Percentiles rank a stretch among this genome's conserved stretches.
Evolutionary conservation across 2,888 invertebrate species (phyloP).

Genomic region (Elegia similella): DNA sequence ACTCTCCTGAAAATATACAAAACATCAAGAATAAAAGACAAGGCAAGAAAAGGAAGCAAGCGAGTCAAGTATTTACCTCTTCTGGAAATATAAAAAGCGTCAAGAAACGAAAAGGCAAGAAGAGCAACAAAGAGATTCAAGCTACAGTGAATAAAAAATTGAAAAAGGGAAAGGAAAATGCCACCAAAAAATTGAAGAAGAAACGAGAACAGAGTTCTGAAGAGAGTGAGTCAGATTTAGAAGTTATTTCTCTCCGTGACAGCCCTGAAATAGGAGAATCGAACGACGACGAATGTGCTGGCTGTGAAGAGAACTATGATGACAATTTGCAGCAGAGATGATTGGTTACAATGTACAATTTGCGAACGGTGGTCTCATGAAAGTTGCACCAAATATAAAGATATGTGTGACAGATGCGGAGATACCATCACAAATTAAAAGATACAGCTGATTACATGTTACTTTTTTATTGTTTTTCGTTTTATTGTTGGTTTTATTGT

Average conservation of each 20-base stretch:
- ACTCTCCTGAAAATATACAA: neutral
- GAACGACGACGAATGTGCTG: constrained; percentile 1
- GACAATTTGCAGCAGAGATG: neutral
- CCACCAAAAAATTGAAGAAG: neutral
- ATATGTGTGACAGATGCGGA: neutral
- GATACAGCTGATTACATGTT: neutral
- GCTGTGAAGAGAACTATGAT: constrained; percentile 2
- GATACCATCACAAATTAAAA: neutral
- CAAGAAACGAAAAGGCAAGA: neutral
- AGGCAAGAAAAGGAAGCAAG: neutral
- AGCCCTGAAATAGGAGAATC: neutral
- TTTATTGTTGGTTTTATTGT: neutral
- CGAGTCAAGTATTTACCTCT: neutral
- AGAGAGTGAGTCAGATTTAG: neutral
- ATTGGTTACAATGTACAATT: neutral
- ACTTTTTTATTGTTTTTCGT: neutral
- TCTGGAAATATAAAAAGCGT: neutral
- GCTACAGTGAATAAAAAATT: neutral
- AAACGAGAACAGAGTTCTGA: neutral
- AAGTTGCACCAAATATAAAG: neutral
- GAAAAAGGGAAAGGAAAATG: neutral
- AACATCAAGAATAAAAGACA: neutral
- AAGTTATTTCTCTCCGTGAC: neutral
- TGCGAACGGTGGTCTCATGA: constrained; percentile 2
- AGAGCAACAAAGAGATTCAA: neutral